A percentile compares a stretch with the other conserved stretches of the same genome.
phyloP scores from a whole-genome alignment of 53 echinoderm and acorn worm species.

The Astropecten irregularis region DNA sequence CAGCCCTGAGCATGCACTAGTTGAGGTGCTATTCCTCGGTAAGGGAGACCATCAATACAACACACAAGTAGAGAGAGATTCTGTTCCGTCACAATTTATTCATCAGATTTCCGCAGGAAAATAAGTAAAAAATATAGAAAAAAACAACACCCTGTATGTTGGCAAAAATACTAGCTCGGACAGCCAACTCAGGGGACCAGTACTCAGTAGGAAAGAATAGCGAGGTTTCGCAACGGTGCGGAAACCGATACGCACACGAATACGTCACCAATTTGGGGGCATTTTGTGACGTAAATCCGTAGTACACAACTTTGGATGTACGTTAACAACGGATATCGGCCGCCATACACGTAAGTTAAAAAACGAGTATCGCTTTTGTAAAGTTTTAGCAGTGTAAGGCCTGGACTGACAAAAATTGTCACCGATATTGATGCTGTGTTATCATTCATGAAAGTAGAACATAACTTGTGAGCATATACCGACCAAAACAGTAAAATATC shows the following conservation, averaged over 20 bases:
- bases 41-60: too few species aligned
- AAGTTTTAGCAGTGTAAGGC: not conserved
- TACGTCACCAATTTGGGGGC: slow-evolving; percentile 6
- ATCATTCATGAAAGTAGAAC: not conserved
- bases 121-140: too few species aligned
- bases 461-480: not conserved
- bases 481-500: not conserved
- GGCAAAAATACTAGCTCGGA: too few species aligned
- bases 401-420: not conserved
- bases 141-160: too few species aligned
- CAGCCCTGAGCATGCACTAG: too few species aligned
- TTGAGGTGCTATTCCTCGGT: too few species aligned
- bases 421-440: not conserved
- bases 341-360: not conserved
- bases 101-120: too few species aligned
- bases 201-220: too few species aligned
- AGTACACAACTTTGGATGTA: not conserved
- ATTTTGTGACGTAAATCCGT: slow-evolving; percentile 3
- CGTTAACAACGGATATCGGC: slow-evolving; percentile 7
- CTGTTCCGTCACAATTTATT: too few species aligned
- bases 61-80: too few species aligned
- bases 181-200: too few species aligned
- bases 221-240: not conserved
- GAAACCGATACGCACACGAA: not conserved
- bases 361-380: slow-evolving; percentile 9